Evolutionary conservation across 1,140 invertebrate species (phyloP).

Genomic region (Tenebrio molitor): DNA sequence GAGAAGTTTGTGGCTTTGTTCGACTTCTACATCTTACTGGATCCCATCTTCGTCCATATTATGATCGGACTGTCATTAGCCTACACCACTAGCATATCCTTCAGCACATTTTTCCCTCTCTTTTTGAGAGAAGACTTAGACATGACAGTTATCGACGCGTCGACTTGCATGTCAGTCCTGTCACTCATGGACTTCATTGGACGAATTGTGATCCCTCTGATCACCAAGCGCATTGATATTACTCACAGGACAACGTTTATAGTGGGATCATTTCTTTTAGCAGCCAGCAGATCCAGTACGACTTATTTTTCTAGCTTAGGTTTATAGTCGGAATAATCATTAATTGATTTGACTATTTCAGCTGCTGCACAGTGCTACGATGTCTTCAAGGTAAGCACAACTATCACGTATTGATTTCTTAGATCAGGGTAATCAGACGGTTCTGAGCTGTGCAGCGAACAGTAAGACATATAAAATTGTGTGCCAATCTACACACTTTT

Average conservation of each 20-base stretch:
- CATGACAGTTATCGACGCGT: slow-evolving; percentile 71
- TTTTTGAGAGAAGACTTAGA: slow-evolving; percentile 71
- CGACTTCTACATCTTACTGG: slow-evolving; percentile 74
- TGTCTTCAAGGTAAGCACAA: too few relatives aligned
- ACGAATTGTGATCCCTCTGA: slow-evolving; percentile 73
- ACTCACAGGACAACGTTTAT: slow-evolving; percentile 71
- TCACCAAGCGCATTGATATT: slow-evolving; percentile 74
- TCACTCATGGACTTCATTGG: slow-evolving; percentile 77
- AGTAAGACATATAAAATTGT: too few relatives aligned
- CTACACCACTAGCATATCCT: slow-evolving; percentile 78
- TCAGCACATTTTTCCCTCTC: slow-evolving; percentile 78
- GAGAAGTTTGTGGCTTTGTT: slow-evolving; percentile 68
- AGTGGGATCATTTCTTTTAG: slow-evolving; percentile 66
- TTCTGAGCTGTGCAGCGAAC: too few relatives aligned
- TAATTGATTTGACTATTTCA: neutral
- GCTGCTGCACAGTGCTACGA: neutral
- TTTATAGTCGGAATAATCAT: neutral
- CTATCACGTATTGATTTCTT: too few relatives aligned
- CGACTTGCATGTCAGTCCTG: slow-evolving; percentile 75
- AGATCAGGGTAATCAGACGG: too few relatives aligned
- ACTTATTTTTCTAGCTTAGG: slow-evolving; percentile 44
- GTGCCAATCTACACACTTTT: too few relatives aligned
- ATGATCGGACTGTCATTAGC: slow-evolving; percentile 74
- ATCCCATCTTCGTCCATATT: slow-evolving; percentile 74
- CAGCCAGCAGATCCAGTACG: slow-evolving; percentile 67